Percentiles rank a stretch among this genome's conserved stretches.
These are phyloP conservation scores for Alloplasta piceator DNA, from an alignment of 2,888 invertebrate genomes.

Conservation along the genomic window DNA sequence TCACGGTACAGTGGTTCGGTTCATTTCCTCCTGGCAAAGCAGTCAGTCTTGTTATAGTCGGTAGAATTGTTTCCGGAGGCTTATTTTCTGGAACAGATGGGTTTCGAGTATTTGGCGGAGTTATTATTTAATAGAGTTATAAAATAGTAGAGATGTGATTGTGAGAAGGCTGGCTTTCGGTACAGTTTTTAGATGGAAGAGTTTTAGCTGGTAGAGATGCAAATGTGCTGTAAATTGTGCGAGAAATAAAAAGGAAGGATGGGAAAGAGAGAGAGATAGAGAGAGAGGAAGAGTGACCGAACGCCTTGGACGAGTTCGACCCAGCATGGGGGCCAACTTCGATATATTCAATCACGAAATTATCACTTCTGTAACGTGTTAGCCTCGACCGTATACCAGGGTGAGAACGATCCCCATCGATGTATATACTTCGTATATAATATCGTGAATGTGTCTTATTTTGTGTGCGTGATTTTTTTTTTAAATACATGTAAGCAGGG, in stretches of 20 bases:
- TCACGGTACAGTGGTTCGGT: too few species aligned
- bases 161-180: neutral
- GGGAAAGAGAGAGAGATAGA: constrained; percentile 43
- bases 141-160: neutral
- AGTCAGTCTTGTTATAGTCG: too few species aligned
- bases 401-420: constrained; percentile 41
- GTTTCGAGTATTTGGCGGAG: too few species aligned
- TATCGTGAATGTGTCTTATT: too few species aligned
- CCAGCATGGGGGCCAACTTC: constrained; percentile 80
- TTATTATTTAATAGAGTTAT: too few species aligned
- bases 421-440: constrained; percentile 8
- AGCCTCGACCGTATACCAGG: constrained; percentile 48
- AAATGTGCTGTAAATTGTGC: neutral
- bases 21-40: too few species aligned
- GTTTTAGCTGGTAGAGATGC: too few species aligned
- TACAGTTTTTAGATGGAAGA: too few species aligned
- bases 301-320: constrained; percentile 78
- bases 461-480: too few species aligned
- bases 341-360: constrained; percentile 83
- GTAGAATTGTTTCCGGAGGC: too few species aligned
- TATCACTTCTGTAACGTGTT: constrained; percentile 81
- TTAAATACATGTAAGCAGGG: neutral
- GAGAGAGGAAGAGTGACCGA: constrained; percentile 59
- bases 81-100: too few species aligned
- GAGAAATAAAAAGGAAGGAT: constrained; percentile 28